phyloP scores from a whole-genome alignment of 2,113 vertebrate genomes.

The Archocentrus centrarchus region DNA sequence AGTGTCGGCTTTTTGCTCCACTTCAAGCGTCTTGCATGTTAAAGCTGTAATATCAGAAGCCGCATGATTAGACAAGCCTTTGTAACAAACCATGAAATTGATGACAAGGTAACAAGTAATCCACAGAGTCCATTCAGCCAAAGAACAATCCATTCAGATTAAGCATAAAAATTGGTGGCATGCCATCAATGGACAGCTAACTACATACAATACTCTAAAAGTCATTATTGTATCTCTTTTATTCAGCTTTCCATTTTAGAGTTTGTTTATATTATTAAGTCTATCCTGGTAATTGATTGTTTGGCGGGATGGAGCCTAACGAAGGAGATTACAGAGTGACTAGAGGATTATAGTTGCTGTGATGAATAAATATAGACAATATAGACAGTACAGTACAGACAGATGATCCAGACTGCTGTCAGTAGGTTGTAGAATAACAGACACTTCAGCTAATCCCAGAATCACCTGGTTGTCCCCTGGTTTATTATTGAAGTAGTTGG shows the following conservation, averaged over 20 bases:
- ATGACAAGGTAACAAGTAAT: constrained; percentile 63
- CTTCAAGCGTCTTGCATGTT: constrained; percentile 29
- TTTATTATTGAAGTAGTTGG: background rate
- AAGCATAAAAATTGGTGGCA: constrained; percentile 22
- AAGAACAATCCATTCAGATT: constrained; percentile 51
- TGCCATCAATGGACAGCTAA: constrained; percentile 16
- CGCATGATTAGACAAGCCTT: constrained; percentile 40
- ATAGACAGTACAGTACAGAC: background rate
- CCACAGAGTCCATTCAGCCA: constrained; percentile 35
- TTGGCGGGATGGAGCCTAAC: constrained; percentile 7
- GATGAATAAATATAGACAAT: background rate
- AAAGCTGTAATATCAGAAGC: constrained; percentile 29
- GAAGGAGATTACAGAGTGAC: constrained; percentile 22
- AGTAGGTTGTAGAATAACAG: background rate
- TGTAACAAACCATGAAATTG: constrained; percentile 59
- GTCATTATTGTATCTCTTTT: constrained; percentile 4
- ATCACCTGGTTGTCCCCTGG: background rate
- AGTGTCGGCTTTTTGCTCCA: constrained; percentile 18
- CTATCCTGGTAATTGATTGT: constrained; percentile 8
- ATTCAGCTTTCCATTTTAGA: background rate
- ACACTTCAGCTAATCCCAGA: background rate
- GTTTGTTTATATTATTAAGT: constrained; percentile 4
- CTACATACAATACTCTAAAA: background rate
- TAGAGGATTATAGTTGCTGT: constrained; percentile 8
- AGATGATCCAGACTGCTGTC: background rate